Evolutionary conservation across 2,797 vertebrate genomes (phyloP).

Genomic region (Propithecus deckenii): DNA sequence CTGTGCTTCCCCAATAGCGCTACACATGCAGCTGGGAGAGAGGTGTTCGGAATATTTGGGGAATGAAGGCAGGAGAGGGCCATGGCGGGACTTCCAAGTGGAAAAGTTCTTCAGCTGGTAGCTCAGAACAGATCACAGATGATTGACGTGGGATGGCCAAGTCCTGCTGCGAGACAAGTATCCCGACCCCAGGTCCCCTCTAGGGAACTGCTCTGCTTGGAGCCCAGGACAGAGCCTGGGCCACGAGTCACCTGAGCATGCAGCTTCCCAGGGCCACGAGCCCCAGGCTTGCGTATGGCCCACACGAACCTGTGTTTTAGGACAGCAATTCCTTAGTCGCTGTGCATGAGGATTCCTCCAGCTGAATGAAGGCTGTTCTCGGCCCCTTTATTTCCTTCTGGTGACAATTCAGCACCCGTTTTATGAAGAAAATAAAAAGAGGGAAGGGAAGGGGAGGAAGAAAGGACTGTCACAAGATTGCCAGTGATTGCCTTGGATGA

Average conservation of each 20-base stretch:
- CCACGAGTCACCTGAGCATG: fast-evolving
- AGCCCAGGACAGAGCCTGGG: not conserved
- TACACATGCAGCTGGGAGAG: not conserved
- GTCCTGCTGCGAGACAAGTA: not conserved
- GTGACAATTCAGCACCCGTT: not conserved
- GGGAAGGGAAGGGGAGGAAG: not conserved
- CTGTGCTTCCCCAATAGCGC: not conserved
- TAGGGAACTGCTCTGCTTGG: not conserved
- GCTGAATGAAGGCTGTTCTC: not conserved
- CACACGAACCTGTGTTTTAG: not conserved
- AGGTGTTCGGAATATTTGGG: not conserved
- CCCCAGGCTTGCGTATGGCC: not conserved
- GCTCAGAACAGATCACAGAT: not conserved
- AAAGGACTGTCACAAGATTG: not conserved
- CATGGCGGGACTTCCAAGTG: not conserved
- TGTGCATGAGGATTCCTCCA: not conserved
- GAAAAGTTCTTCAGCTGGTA: not conserved
- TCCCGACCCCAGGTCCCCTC: not conserved
- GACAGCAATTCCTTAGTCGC: not conserved
- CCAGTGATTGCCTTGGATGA: not conserved
- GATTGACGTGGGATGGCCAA: not conserved
- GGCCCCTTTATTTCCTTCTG: not conserved
- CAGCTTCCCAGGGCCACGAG: not conserved
- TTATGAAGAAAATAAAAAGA: not conserved
- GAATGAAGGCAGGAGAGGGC: not conserved